Conservation (phyloP, 2,888 invertebrate species). For the Cephus spinipes region DNA sequence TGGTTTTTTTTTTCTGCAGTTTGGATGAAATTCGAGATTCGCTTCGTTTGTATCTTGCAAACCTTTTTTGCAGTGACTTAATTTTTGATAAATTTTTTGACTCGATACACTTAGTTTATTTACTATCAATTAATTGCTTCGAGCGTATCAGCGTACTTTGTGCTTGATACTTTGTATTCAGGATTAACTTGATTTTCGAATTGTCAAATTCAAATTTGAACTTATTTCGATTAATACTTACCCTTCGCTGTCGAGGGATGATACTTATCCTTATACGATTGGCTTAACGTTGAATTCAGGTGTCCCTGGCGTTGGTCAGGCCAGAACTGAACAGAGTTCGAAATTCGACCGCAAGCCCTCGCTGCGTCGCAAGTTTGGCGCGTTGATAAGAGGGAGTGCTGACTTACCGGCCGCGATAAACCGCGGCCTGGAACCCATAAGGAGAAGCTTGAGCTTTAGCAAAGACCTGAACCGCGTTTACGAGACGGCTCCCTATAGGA, state of each 20-base stretch:
- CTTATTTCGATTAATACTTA: not conserved
- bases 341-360: constrained; percentile 54
- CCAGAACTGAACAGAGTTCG: constrained; percentile 5
- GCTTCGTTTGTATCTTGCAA: not conserved
- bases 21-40: not conserved
- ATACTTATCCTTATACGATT: not conserved
- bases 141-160: not conserved
- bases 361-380: constrained; percentile 53
- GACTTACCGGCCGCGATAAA: constrained; percentile 60
- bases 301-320: not conserved
- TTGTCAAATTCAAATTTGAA: not conserved
- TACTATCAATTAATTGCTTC: not conserved
- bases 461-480: constrained; percentile 51
- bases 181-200: not conserved
- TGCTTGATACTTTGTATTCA: not conserved
- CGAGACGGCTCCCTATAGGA: constrained; percentile 37
- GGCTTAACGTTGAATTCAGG: not conserved
- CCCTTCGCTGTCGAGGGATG: not conserved
- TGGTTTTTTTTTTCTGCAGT: not conserved
- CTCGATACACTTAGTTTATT: not conserved
- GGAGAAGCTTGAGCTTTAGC: constrained; percentile 59
- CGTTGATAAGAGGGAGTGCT: constrained; percentile 53
- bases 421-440: constrained; percentile 56
- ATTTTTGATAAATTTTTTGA: too few relatives aligned
- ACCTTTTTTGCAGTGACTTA: not conserved